phyloP scores from a whole-genome alignment of 2,888 invertebrate species.

The Netelia inedita region DNA sequence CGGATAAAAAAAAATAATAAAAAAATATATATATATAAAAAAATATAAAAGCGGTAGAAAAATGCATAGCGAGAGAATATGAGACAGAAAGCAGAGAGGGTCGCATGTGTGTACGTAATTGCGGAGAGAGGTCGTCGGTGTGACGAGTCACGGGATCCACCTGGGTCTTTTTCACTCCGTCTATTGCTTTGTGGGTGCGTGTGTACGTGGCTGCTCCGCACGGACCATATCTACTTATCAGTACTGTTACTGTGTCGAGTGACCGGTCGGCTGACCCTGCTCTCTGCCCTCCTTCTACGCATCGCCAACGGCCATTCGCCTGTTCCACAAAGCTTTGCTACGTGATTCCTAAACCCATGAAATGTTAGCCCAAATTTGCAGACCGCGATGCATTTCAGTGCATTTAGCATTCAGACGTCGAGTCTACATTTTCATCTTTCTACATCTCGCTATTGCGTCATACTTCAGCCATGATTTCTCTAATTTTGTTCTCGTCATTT shows the following conservation, averaged over 20 bases:
- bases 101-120: conserved; percentile 54
- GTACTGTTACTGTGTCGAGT: conserved; percentile 26
- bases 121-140: conserved; percentile 46
- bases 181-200: conserved; percentile 1
- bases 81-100: background rate
- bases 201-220: conserved; percentile 28
- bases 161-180: conserved; percentile 13
- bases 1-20: background rate
- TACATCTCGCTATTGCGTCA: background rate
- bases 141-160: conserved; percentile 54
- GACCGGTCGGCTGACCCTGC: conserved; percentile 13
- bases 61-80: conserved; percentile 16
- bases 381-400: background rate
- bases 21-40: too few relatives aligned
- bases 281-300: background rate
- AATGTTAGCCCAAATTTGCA: conserved; percentile 37
- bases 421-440: background rate
- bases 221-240: conserved; percentile 47
- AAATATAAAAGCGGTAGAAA: background rate
- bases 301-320: background rate
- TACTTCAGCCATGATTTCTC: background rate
- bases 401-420: background rate
- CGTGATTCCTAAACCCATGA: conserved; percentile 43
- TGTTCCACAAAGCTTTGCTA: conserved; percentile 43
- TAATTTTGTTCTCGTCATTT: background rate